Evolutionary conservation across 2,888 invertebrate species (phyloP), one percentile per base, ranked within the genome.

Genomic region (Polydesmus complanatus): DNA sequence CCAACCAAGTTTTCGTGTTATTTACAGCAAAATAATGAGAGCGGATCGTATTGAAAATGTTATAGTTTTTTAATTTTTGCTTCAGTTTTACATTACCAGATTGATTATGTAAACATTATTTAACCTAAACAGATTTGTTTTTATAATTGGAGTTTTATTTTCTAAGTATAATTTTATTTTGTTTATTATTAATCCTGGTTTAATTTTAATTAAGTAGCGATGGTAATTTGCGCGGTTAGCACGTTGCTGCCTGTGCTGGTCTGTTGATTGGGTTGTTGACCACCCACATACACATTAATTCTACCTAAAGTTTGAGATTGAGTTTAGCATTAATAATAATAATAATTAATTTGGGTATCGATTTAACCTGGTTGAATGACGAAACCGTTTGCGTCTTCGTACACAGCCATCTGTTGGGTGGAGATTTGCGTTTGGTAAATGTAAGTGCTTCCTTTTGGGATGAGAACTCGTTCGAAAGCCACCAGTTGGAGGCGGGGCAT

Each of bases 401-500:
- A 62, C 18, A 62, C 56, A 26, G 59, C 62, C 56, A 62, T 50
- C n/a, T 56, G 60, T 21, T 55, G 37, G 23, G 62, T n/a, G 8
- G 27, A 49, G n/a, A 62, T 22, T n/a, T 22, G 50, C n/a, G 22
- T 50, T n/a, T 22, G 19, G 25, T 52, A 48, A 3, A 47, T 27
- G 52, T 60, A 55, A 5, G 54, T 56, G 54, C 55, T 54, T 50
- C 27, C 49, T 14, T 50, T 11, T 14, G 23, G 48, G n/a, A 62
- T 60, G 14, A 52, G 47, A 14, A 56, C 48, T 19, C 62, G 51
- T n/a, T 62, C 62, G 50, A 62, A 62, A 23, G 27, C 50, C 18
- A 62, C 62, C n/a, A 62, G 22, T 37, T 62, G 62, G 3, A 62
- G 52, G 18, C 22, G n/a, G 18, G 62, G 62, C 62, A 62, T 62